Base-by-base conservation (phyloP, 2,888 invertebrate genomes). In the Rhimphoctona megacephalus region DNA sequence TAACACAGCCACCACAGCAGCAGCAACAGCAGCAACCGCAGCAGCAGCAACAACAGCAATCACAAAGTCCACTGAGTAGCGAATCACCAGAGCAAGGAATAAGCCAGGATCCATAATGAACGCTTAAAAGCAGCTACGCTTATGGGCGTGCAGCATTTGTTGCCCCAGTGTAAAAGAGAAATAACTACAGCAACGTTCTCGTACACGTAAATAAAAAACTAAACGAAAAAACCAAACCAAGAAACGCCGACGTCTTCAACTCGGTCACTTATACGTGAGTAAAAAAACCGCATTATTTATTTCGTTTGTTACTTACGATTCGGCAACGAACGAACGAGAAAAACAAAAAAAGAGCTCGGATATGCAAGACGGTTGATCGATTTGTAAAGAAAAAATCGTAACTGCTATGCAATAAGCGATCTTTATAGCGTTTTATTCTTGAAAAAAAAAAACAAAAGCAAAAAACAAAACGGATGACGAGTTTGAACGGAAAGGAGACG, bases 21-120 rank as follows among this genome's bases (percentile, higher is more conserved):
- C 87, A 85, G 25, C 90, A 89, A 46, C 85, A 88, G 61, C 87
- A 87, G 52, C 78, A 78, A 64, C 80, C 22, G 3, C 54, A 54
- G 9, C n/a, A 54, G 8, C 54, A 54, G 0, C 91, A 87, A 87
- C 86, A 87, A 85, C 91, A 90, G 67, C 90, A 90, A 84, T 87
- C 90, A 86, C 90, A 90, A 70, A 91, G 88, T 84, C 89, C 92
- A 30, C 93, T 91, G 82, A 94, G 90, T 89, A 91, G 91, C 89
- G 92, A 93, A 82, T 90, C 92, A 52, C 90, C 92, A 81, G 92
- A 92, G 79, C 92, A 93, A 88, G 92, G 91, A 87, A 92, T 90
- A 76, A 93, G 90, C 87, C 94, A 93, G 92, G 93, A 94, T 93
- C 92, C 93, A 93, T 93, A 94, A 93, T 94, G 93, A 92, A 92